Base-by-base conservation (phyloP, 2,113 vertebrate species). In the Leucopsar rothschildi region DNA sequence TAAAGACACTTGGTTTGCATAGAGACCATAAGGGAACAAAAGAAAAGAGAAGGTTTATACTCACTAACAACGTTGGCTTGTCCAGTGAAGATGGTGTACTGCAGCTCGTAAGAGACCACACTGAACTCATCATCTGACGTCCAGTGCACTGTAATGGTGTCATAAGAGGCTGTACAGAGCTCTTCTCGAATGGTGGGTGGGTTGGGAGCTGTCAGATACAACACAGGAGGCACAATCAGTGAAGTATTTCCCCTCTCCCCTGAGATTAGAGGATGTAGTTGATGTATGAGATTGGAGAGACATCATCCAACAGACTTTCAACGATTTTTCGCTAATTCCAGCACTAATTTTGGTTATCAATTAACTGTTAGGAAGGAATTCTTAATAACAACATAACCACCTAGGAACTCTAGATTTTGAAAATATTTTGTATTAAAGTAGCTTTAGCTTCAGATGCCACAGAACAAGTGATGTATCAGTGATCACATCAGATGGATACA, bases 141-240 rank as follows among this genome's bases (percentile, higher is more conserved):
- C 99, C 99, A 99, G 96, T 99, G 99, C 70, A 99, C 99, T 8
- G 99, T 99, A 94, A 99, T 99, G 10, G 99, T 99, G 94, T 99
- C 99, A 52, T 99, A 99, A 8, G 99, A 99, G 63, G 99, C 99
- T 9, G 99, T 99, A 82, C 99, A 99, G 78, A 99, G 98, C 95
- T 99, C 99, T 98, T 99, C 99, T 49, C 99, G 98, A 97, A 99
- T 99, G 57, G 98, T 98, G 49, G 99, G 99, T 57, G 99, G 98
- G 97, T 98, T 99, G 69, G 99, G 99, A 84, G 99, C 99, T 99
- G 98, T 76, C 53, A 82, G 80, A 78, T 37, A 72, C 49, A 95
- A 80, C 11, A 84, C 53, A 93, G 24, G 35, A 83, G 55, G 10
- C 40, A 75, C 39, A 71, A 35, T 60, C 24, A 88, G 16, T 52